Base-by-base conservation (phyloP, 1,140 invertebrate species). In the Drosophila auraria region DNA sequence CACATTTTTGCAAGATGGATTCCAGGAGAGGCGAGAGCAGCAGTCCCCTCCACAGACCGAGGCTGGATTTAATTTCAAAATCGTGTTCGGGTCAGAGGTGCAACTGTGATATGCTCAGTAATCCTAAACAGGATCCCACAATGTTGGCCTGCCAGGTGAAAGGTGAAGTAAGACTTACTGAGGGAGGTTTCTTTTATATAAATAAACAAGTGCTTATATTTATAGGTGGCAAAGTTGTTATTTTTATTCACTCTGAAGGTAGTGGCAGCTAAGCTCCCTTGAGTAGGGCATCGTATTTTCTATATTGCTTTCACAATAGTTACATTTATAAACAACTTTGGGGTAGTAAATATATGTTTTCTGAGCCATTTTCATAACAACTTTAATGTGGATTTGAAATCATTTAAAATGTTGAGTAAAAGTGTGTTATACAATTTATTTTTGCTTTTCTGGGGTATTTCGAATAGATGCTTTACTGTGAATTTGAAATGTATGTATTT, bases 21-120 rank as follows among this genome's bases (percentile, higher is more conserved):
- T 73, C 68, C 20, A 30, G 27, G 6, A 30, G 27, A 30, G 27
- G 27, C 15, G 25, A 49, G 15, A 40, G 30, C 9, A 20, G 20
- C 20, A 20, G 20, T 1, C 20, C 20, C 20, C 20, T 1, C 20
- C 20, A 20, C 17, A 44, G 33, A 44, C 42, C 25, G 9, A 15
- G 38, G 12, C 27, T 14, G 51, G 56, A 73, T 73, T 72, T 72
- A 59, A 51, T 73, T 73, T 73, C 66, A 72, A 72, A 60, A 60
- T 73, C 68, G 47, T 73, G 70, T 60, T 45, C 20, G 54, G 70
- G 47, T 40, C 70, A 73, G 27, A 53, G 69, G 56, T 5, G 27
- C 53, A 51, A 72, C 66, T 72, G 44, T 33, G 66, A 60, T 73
- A 59, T 36, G 66, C 53, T 44, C 23, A 30, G 63, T 71, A 71